phyloP scores from a whole-genome alignment of 2,113 vertebrate species.

The Sebastes fasciatus region DNA sequence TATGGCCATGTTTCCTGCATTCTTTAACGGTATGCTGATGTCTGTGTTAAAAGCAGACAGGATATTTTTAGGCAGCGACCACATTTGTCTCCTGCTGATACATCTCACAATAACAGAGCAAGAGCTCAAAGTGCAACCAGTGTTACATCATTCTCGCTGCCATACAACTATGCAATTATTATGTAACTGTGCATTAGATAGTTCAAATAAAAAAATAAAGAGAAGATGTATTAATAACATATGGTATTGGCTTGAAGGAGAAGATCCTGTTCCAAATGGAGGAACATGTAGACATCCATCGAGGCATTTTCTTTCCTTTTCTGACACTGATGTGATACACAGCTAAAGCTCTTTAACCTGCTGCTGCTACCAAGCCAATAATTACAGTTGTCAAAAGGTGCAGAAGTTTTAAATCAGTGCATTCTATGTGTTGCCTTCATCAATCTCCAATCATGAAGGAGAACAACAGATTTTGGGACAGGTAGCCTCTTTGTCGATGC shows the following conservation, averaged over 20 bases:
- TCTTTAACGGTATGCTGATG: neutral
- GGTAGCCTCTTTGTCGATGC: too few relatives aligned
- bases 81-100: neutral
- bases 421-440: neutral
- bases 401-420: neutral
- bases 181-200: neutral
- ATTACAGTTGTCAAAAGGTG: neutral
- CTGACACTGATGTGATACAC: neutral
- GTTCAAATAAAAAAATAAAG: neutral
- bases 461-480: neutral
- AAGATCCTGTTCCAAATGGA: neutral
- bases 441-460: neutral
- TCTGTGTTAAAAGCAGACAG: neutral
- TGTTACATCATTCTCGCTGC: conserved; percentile 1
- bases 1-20: neutral
- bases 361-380: too few relatives aligned
- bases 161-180: neutral
- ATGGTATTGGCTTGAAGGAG: neutral
- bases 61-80: neutral
- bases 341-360: neutral
- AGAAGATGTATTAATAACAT: neutral
- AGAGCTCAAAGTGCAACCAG: neutral
- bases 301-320: neutral
- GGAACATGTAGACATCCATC: neutral
- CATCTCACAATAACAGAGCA: neutral